A percentile compares a stretch with the other conserved stretches of the same genome.
These are phyloP conservation scores for Sarcophaga peregrina DNA, from an alignment of 1,140 invertebrate genomes.

Conservation along the genomic window DNA sequence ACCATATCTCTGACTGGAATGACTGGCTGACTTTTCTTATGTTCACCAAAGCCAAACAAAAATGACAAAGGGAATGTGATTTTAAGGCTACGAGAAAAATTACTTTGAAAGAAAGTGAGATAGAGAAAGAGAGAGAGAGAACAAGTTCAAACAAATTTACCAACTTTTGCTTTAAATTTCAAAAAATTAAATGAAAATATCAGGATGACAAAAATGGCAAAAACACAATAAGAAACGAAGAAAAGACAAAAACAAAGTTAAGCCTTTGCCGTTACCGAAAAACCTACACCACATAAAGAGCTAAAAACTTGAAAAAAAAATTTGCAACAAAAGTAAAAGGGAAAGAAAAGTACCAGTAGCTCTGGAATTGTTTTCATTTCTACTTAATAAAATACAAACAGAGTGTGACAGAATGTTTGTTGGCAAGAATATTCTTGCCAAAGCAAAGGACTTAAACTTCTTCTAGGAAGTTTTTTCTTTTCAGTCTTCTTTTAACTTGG, in stretches of 20 bases:
- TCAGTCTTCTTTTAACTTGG: background rate
- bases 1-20: no score
- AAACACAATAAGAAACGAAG: background rate
- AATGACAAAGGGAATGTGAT: no score
- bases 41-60: background rate
- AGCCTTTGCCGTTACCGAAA: background rate
- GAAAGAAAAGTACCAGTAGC: background rate
- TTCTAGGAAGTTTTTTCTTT: no score
- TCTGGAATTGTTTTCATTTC: background rate
- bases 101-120: background rate
- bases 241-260: background rate
- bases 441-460: background rate
- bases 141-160: conserved; percentile 1
- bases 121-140: background rate
- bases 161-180: background rate
- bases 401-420: background rate
- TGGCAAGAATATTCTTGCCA: background rate
- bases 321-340: background rate
- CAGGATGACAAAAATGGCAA: conserved; percentile 9
- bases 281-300: background rate
- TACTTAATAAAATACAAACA: no score
- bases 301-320: no score
- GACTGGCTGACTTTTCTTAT: no score
- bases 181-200: conserved; percentile 14
- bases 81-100: background rate